These are phyloP conservation scores for Pristiophorus japonicus DNA, from an alignment of 2,113 vertebrate species.

Conservation along the genomic window DNA sequence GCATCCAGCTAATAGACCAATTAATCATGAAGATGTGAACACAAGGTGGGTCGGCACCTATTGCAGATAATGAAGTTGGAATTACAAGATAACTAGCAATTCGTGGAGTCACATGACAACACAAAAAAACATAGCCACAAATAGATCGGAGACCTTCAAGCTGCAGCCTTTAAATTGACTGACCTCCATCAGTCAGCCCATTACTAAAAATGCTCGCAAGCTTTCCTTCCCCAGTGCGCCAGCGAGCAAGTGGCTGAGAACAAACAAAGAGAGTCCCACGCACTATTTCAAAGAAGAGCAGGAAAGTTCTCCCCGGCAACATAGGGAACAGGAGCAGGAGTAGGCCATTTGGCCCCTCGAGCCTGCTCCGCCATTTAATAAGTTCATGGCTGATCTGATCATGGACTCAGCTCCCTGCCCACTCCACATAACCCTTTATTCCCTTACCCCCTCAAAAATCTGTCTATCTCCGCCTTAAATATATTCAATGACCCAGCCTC, in stretches of 20 bases:
- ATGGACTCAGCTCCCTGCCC: too few species aligned
- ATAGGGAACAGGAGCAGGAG: too few species aligned
- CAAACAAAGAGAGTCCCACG: too few species aligned
- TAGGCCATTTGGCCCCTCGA: too few species aligned
- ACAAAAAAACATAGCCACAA: background rate
- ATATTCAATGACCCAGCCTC: too few species aligned
- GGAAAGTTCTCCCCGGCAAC: too few species aligned
- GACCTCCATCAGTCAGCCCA: background rate
- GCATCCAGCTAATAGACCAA: conserved; percentile 53
- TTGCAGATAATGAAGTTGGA: conserved; percentile 52
- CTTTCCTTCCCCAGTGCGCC: background rate
- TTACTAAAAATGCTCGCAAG: background rate
- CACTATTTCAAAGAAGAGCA: too few species aligned
- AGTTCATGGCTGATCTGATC: too few species aligned
- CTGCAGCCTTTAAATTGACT: background rate
- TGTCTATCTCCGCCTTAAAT: too few species aligned
- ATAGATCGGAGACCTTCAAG: background rate
- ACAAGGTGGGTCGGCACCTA: conserved; percentile 48
- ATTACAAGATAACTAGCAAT: conserved; percentile 48
- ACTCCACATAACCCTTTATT: too few species aligned
- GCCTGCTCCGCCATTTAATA: too few species aligned
- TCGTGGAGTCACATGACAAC: background rate
- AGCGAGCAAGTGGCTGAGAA: background rate
- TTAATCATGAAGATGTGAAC: conserved; percentile 51
- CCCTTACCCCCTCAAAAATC: too few species aligned